Base-by-base conservation (phyloP, 2,888 invertebrate species). In the Amblyjoppa fuscipennis region DNA sequence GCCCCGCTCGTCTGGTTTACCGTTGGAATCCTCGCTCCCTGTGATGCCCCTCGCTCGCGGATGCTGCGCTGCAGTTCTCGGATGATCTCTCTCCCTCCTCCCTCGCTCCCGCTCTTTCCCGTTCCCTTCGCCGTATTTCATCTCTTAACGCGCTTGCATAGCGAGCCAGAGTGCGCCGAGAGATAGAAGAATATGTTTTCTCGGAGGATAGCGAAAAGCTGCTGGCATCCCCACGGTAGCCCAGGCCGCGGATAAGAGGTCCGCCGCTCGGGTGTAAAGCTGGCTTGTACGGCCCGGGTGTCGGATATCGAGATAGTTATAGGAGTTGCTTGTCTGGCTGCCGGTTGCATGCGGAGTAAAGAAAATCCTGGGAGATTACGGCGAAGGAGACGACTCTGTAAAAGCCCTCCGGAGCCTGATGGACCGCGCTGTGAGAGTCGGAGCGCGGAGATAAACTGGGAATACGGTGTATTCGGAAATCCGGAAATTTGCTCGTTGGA, bases 1-100 rank as follows among this genome's bases (percentile, higher is more conserved):
- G 91, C 89, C 90, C 90, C 83, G 80, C 85, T 78, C 78, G 61
- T 88, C 89, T 20, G 91, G 89, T 91, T 92, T 90, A 87, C 90
- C 89, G 89, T 74, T 91, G 91, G 91, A 91, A 91, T 91, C 90
- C 88, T 91, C 88, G 70, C 53, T 74, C 68, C 41, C 69, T 77
- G 80, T 11, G 66, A 71, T 74, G 45, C 56, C 61, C 69, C 61
- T 38, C 49, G 73, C 71, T 38, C 20, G 16, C 4, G 45, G 49
- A 34, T 56, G 38, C 56, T 53, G 20, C 61, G 64, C 16, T 38
- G 75, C 64, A 51, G 13, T 76, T 66, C 66, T 34, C 25, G 49
- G 11, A 66, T 45, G 64, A 73, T 71, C n/a, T n/a, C 51, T 49
- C 70, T 51, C 20, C 20, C n/a, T 68, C 41, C 20, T 31, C 51